Evolutionary conservation across 2,113 vertebrate genomes (phyloP).

Genomic region (Gallinago undulata): DNA sequence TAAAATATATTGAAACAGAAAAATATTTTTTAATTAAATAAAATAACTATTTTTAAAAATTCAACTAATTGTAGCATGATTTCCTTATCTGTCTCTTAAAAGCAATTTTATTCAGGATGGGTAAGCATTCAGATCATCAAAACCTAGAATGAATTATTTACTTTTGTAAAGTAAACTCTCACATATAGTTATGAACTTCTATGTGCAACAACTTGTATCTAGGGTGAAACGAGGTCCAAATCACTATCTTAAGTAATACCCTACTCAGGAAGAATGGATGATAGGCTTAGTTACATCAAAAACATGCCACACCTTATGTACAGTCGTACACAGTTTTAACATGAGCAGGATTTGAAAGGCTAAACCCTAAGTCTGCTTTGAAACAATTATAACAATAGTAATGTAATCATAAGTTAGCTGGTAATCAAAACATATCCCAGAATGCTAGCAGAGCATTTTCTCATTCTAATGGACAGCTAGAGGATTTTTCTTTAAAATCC

Average conservation of each 20-base stretch:
- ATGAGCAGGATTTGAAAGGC: background rate
- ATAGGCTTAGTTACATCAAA: background rate
- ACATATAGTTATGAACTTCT: fast-evolving
- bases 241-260: background rate
- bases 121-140: background rate
- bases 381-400: background rate
- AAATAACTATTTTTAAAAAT: background rate
- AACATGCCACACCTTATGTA: background rate
- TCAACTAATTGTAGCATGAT: background rate
- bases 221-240: background rate
- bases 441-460: background rate
- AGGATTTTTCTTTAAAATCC: background rate
- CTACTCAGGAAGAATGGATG: background rate
- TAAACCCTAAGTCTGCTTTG: background rate
- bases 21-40: background rate
- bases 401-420: background rate
- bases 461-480: background rate
- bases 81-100: background rate
- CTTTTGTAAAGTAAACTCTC: background rate
- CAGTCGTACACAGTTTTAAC: background rate
- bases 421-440: background rate
- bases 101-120: background rate
- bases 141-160: background rate
- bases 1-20: background rate
- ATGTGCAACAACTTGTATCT: background rate